Base-by-base conservation (phyloP, 1,140 invertebrate species). In the Dendroctonus ponderosae region DNA sequence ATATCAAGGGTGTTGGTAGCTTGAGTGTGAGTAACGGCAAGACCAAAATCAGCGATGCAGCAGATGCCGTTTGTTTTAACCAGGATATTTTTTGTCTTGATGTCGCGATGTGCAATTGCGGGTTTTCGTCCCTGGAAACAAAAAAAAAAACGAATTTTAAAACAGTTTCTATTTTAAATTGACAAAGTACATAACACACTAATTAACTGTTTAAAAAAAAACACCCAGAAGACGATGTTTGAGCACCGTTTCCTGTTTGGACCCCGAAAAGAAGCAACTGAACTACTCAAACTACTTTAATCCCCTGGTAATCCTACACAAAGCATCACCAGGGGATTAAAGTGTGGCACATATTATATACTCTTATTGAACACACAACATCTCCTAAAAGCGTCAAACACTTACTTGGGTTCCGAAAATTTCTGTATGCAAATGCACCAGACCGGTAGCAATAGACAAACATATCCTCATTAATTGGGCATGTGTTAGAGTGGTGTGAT, bases 1-100 rank as follows among this genome's bases (percentile, higher is more conserved):
- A 91, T 80, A 74, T 91, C 88, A 44, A 91, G 79, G 70, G 86
- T 85, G 60, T 87, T 88, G 0, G 78, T 83, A 58, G 79, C 74
- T 72, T 89, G 87, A 63, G 88, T 85, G 74, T 93, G 93, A 12
- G 91, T 94, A 0, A 91, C 90, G 0, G 94, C 93, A 61, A 97
- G 82, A 26, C 95, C 94, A 74, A 98, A 93, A 83, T 98, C 96
- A 14, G 95, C 95, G 70, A 98, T 95, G 41, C 93, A 94, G 77
- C 94, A 97, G 46, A 87, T 87, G 0, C 93, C 93, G 77, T 94
- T 91, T 12, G 83, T 81, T 78, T 92, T 96, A 9, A 98, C 92
- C 48, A 98, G 82, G 70, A 98, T 96, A 80, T 98, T 98, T 80
- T 97, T 98, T 0, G 91, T 91, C 79, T 97, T 98, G 7, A 98